These are phyloP conservation scores for Ctena decussata DNA, from an alignment of 2,888 invertebrate species.

Conservation along the genomic window DNA sequence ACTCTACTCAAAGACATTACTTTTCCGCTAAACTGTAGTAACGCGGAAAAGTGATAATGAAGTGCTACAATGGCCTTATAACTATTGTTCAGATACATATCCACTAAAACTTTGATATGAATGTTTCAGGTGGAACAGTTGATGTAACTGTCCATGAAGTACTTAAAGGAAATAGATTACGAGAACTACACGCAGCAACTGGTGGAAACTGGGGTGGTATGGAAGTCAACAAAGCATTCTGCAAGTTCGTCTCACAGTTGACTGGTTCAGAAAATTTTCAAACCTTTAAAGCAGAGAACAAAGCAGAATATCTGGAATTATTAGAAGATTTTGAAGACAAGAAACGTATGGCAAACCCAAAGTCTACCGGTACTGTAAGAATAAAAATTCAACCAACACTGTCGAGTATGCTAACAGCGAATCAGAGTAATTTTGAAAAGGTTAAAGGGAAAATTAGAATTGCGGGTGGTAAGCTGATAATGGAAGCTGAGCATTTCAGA, in stretches of 20 bases:
- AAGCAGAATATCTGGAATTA: conserved; percentile 23
- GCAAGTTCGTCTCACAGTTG: conserved; percentile 14
- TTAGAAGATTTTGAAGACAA: conserved; percentile 33
- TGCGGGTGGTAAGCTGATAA: conserved; percentile 30
- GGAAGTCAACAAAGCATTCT: conserved; percentile 27
- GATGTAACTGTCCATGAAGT: conserved; percentile 42
- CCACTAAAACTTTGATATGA: neutral
- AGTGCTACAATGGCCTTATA: no score
- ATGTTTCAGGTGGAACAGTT: conserved; percentile 30
- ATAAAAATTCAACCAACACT: conserved; percentile 11
- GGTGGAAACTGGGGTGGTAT: conserved; percentile 34
- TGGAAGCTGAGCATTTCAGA: neutral
- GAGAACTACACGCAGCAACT: conserved; percentile 30
- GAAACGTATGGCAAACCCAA: conserved; percentile 17
- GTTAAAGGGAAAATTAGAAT: neutral
- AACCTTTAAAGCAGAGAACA: neutral
- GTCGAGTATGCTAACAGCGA: neutral
- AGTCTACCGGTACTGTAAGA: neutral
- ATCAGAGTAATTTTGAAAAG: neutral
- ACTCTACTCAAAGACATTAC: no score
- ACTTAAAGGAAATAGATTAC: conserved; percentile 3
- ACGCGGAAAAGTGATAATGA: no score
- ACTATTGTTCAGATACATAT: no score
- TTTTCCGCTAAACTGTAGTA: no score
- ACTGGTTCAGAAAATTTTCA: conserved; percentile 18